Base-by-base conservation (phyloP, 2,888 invertebrate species). In the Phaonia tiefii region DNA sequence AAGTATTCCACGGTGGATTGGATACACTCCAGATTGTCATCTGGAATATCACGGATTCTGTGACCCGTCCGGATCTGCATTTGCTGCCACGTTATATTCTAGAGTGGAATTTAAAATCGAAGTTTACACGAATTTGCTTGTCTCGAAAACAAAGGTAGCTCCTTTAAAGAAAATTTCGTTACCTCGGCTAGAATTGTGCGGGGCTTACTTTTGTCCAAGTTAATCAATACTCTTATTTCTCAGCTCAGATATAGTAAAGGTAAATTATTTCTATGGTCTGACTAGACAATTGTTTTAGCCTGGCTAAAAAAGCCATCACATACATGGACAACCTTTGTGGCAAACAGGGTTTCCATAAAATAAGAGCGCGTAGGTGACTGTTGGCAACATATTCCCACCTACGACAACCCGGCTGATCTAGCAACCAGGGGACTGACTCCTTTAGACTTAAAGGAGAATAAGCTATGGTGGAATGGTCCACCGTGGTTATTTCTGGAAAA, bases 381-480 rank as follows among this genome's bases (percentile, higher is more conserved):
- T 44, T 42, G 44, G 66, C 22, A 15, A 2, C 65, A 65, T 20
- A 22, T 65, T 2, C 20, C 39, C 1, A 65, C 65, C 2, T 20
- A 44, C 8, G 42, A 42, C 2, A 65, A 65, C 17, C 63, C 63
- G 8, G 63, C 63, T 15, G 63, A 63, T 37, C 37, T 63, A 63
- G 63, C 63, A 31, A 63, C 4, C 42, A 42, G 20, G 39, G 42
- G 65, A n/a, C 39, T 13, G 15, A 42, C 39, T 42, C 66, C 71
- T 2, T 26, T 2, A 11, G 71, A 71, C 1, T 5, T 76, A 3
- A 25, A 60, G 22, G 13, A 11, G 10, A 63, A 44, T 20, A 2
- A 11, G 4, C 25, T 76, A 1, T 65, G 76, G 71, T 76, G 70
- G 76, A 15, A 71, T 2, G 76, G 76, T 0, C 71, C 63, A 2